phyloP scores from a whole-genome alignment of 2,113 vertebrate species.

The Copsychus sechellarum region DNA sequence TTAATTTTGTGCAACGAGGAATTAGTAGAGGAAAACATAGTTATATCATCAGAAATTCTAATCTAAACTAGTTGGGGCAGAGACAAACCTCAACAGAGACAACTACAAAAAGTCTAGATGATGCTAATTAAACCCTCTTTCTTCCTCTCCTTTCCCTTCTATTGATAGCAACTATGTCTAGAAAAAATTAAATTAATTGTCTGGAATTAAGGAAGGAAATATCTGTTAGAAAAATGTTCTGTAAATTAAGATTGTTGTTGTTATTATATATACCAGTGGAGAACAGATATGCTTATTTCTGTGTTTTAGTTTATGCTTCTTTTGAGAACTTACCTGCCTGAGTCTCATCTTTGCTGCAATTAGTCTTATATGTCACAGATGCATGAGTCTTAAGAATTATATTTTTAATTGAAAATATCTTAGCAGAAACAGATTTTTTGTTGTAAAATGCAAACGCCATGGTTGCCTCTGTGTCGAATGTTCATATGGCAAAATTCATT shows the following conservation, averaged over 20 bases:
- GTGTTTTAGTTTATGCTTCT: not conserved
- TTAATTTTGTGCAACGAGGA: not conserved
- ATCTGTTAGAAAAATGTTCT: not conserved
- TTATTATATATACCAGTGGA: not conserved
- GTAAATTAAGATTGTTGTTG: not conserved
- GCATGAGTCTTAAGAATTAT: not conserved
- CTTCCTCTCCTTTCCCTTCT: not conserved
- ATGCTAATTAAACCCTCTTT: not conserved
- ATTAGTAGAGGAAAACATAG: not conserved
- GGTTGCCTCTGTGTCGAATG: not conserved
- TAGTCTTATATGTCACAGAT: not conserved
- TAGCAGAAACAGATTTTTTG: constrained; percentile 4
- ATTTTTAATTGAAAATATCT: constrained; percentile 24
- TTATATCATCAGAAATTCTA: not conserved
- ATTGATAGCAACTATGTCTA: not conserved
- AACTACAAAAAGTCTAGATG: not conserved
- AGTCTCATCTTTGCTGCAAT: not conserved
- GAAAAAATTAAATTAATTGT: not conserved
- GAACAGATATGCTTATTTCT: not conserved
- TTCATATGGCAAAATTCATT: not conserved
- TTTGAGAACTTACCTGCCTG: not conserved
- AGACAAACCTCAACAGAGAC: not conserved
- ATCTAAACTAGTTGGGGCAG: not conserved
- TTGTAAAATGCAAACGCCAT: not conserved
- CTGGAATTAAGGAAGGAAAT: not conserved